Conservation (phyloP, 2,797 vertebrate genomes). For the Manis pentadactyla region DNA sequence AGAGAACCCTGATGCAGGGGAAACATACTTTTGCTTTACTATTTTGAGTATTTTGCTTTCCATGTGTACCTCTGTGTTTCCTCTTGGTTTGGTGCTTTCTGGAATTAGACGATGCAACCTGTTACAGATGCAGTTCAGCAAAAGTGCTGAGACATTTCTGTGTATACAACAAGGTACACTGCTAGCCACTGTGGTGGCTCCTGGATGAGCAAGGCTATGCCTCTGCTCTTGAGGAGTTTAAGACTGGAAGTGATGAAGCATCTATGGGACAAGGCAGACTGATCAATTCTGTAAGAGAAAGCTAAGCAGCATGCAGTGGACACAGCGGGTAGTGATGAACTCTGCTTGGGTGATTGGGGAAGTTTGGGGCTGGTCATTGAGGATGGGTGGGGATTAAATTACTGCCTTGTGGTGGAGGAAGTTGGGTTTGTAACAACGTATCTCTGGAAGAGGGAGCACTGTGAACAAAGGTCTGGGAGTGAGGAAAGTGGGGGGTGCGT, state of each 20-base stretch:
- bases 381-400: not conserved
- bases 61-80: not conserved
- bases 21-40: constrained; percentile 12
- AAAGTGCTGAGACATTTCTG: not conserved
- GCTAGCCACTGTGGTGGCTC: not conserved
- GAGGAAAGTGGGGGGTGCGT: not conserved
- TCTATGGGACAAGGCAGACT: not conserved
- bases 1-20: not conserved
- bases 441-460: not conserved
- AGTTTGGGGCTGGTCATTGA: not conserved
- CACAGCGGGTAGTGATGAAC: not conserved
- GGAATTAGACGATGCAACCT: not conserved
- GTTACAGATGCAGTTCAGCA: not conserved
- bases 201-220: not conserved
- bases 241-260: not conserved
- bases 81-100: constrained; percentile 14
- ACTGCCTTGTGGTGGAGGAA: not conserved
- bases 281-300: constrained; percentile 4
- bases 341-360: not conserved
- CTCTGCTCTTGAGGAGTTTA: not conserved
- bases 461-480: not conserved
- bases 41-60: constrained; percentile 46
- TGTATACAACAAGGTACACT: not conserved
- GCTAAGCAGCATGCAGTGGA: not conserved
- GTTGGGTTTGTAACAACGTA: not conserved